These are phyloP conservation scores for Listronotus bonariensis DNA, from an alignment of 1,140 invertebrate species.

Conservation along the genomic window DNA sequence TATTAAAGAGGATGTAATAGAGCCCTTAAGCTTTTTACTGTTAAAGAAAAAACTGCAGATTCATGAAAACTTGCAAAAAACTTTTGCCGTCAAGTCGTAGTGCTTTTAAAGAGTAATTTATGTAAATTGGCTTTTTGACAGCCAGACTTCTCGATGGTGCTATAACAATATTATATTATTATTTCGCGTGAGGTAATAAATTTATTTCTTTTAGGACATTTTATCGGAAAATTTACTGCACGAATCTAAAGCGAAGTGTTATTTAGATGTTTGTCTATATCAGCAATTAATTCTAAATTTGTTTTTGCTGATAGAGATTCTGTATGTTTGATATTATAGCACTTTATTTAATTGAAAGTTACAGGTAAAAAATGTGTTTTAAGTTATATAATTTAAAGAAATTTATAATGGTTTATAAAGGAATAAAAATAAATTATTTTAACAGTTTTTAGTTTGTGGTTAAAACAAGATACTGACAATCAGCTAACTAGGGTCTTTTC, in stretches of 20 bases:
- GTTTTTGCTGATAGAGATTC: neutral
- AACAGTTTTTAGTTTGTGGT: too few species aligned
- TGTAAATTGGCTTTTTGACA: constrained; percentile 22
- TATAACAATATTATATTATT: constrained; percentile 23
- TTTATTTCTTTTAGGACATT: constrained; percentile 24
- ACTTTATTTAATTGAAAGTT: too few species aligned
- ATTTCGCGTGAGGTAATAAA: constrained; percentile 19
- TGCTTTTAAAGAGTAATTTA: constrained; percentile 16
- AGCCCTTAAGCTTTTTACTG: too few species aligned
- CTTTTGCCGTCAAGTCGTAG: neutral
- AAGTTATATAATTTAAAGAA: too few species aligned
- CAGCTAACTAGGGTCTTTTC: too few species aligned
- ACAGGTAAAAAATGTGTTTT: too few species aligned
- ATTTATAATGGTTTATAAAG: too few species aligned
- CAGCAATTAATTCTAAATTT: constrained; percentile 17
- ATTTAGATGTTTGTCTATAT: constrained; percentile 19
- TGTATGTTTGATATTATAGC: neutral
- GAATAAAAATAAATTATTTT: too few species aligned
- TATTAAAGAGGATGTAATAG: neutral
- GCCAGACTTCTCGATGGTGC: constrained; percentile 19
- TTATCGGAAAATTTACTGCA: constrained; percentile 7
- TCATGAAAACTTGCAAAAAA: constrained; percentile 12
- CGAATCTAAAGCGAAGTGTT: constrained; percentile 17
- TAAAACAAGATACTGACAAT: too few species aligned
- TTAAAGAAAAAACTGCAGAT: constrained; percentile 1